A percentile compares a stretch with the other conserved stretches of the same genome.
Conservation (phyloP, 2,113 vertebrate genomes). For the Larimichthys polyactis region DNA sequence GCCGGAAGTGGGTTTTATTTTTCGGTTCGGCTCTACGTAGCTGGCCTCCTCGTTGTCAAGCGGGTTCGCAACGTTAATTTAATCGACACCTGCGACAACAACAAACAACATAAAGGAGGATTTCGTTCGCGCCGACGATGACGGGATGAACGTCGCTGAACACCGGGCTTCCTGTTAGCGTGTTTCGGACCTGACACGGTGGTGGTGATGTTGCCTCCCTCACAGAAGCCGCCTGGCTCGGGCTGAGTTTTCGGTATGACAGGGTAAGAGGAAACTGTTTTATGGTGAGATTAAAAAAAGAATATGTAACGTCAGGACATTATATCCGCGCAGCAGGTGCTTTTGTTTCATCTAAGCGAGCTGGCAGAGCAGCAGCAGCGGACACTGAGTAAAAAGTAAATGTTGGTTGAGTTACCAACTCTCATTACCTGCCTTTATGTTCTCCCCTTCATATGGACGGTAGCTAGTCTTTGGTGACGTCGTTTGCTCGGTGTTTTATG, state of each 20-base stretch:
- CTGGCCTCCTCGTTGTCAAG: constrained; percentile 50
- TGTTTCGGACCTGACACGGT: neutral
- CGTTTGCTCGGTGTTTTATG: neutral
- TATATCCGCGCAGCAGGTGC: neutral
- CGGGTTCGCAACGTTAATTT: constrained; percentile 13
- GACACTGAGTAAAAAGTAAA: neutral
- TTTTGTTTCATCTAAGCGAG: too few relatives aligned
- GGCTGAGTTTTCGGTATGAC: constrained; percentile 63
- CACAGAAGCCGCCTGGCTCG: constrained; percentile 52
- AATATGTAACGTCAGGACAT: neutral
- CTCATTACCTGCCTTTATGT: neutral
- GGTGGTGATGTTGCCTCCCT: constrained; percentile 43
- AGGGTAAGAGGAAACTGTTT: constrained; percentile 60
- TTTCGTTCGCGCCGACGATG: neutral
- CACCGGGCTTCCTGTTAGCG: neutral
- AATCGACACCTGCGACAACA: constrained; percentile 36
- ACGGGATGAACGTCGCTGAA: constrained; percentile 1
- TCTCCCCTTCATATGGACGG: neutral
- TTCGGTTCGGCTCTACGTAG: neutral
- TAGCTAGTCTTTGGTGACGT: neutral
- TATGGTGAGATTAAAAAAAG: neutral
- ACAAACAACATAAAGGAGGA: neutral
- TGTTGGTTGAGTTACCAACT: neutral
- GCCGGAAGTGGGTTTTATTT: constrained; percentile 21
- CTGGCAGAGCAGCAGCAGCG: neutral